Conservation (phyloP, 2,797 vertebrate species). For the Macroramphosus scolopax region DNA sequence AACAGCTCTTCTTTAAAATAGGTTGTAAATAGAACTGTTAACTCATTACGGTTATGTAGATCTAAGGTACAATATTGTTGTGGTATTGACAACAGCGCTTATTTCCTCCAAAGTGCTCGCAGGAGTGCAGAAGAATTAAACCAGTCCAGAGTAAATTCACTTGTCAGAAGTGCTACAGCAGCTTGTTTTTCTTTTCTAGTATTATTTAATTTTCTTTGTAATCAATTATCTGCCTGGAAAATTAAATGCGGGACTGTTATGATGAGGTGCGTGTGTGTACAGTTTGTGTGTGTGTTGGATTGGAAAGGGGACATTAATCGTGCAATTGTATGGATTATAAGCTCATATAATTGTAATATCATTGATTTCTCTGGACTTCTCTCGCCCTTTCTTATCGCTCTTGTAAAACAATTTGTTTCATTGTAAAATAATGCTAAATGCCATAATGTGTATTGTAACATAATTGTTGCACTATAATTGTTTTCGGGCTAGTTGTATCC, state of each 20-base stretch:
- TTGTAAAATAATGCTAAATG: slow-evolving; percentile 76
- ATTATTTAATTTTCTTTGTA: slow-evolving; percentile 6
- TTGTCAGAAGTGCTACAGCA: slow-evolving; percentile 28
- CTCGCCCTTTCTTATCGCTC: slow-evolving; percentile 55
- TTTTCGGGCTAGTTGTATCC: slow-evolving; percentile 75
- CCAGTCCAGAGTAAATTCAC: slow-evolving; percentile 22
- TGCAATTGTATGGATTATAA: slow-evolving; percentile 22
- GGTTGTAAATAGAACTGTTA: slow-evolving; percentile 20
- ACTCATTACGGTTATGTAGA: slow-evolving; percentile 26
- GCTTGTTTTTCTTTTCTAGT: slow-evolving; percentile 2
- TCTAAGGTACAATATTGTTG: slow-evolving; percentile 57
- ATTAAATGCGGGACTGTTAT: slow-evolving; percentile 57
- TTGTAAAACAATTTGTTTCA: slow-evolving; percentile 75
- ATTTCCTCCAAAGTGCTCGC: slow-evolving; percentile 39
- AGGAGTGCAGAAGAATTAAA: slow-evolving; percentile 2
- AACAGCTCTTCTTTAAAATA: slow-evolving; percentile 14
- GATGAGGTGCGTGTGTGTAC: slow-evolving; percentile 21
- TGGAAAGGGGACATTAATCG: slow-evolving; percentile 14
- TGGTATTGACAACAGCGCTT: slow-evolving; percentile 28
- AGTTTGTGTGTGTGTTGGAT: slow-evolving; percentile 6
- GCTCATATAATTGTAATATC: slow-evolving; percentile 36
- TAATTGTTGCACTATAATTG: slow-evolving; percentile 81
- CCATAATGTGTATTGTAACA: slow-evolving; percentile 79
- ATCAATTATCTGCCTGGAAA: slow-evolving; percentile 41
- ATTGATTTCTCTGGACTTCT: slow-evolving; percentile 46